These are phyloP conservation scores for Spheniscus mendiculus DNA, from an alignment of 2,113 vertebrate genomes.

Conservation along the genomic window DNA sequence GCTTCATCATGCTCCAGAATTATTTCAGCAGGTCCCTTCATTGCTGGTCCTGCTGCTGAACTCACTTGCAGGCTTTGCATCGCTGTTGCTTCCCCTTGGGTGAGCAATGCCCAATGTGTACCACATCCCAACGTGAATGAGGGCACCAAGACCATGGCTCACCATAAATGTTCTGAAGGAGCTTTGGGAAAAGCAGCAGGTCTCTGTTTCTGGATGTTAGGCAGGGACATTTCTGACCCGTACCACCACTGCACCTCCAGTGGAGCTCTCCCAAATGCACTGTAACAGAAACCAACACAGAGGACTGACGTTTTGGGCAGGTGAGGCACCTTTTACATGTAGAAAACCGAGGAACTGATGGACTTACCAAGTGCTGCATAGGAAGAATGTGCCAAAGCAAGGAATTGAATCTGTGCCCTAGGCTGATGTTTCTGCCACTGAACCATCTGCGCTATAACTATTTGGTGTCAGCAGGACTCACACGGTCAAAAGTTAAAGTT, in stretches of 20 bases:
- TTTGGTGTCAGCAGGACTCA: background rate
- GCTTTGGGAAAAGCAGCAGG: background rate
- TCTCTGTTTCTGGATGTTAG: background rate
- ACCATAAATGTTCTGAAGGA: background rate
- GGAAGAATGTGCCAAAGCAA: background rate
- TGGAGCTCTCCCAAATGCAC: background rate
- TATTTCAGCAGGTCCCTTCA: background rate
- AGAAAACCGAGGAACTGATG: background rate
- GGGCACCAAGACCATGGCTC: background rate
- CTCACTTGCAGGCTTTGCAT: background rate
- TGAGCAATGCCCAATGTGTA: background rate
- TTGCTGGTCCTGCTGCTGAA: background rate
- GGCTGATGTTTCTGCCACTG: background rate
- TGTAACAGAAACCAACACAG: background rate
- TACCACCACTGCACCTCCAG: background rate
- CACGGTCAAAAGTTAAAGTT: background rate
- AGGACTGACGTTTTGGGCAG: background rate
- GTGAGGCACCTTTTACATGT: rapidly evolving
- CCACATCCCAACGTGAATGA: background rate
- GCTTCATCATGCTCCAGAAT: background rate
- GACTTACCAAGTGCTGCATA: background rate
- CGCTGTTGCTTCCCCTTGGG: rapidly evolving
- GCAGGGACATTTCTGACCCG: background rate
- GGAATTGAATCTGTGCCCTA: background rate
- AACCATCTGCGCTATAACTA: background rate